These are phyloP conservation scores for Villa cingulata DNA, from an alignment of 2,888 invertebrate genomes.

Conservation along the genomic window DNA sequence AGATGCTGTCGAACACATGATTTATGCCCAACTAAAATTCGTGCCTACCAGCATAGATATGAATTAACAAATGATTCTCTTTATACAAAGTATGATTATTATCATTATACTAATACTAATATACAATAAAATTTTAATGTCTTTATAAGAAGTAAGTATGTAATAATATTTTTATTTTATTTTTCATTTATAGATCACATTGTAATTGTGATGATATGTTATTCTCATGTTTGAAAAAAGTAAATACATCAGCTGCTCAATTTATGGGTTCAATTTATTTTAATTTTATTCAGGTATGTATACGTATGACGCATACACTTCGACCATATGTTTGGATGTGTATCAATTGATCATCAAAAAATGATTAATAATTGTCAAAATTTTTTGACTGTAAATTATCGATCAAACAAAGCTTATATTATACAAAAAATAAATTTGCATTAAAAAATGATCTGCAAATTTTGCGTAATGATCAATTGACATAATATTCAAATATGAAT, in stretches of 20 bases:
- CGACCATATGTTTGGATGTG: too few species aligned
- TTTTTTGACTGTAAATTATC: too few species aligned
- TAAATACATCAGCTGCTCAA: slow-evolving; percentile 56
- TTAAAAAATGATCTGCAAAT: too few species aligned
- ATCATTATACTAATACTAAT: too few species aligned
- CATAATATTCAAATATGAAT: too few species aligned
- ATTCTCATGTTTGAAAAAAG: slow-evolving; percentile 63
- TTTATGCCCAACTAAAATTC: slow-evolving; percentile 71
- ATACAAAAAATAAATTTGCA: too few species aligned
- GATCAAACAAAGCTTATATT: too few species aligned
- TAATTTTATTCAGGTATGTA: slow-evolving; percentile 55
- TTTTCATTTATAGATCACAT: slow-evolving; percentile 47
- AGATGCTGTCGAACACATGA: slow-evolving; percentile 83
- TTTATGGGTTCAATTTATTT: slow-evolving; percentile 75
- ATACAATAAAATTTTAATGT: background rate
- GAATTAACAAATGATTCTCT: slow-evolving; percentile 71
- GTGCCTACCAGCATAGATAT: slow-evolving; percentile 45
- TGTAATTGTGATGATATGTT: slow-evolving; percentile 77
- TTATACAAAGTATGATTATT: slow-evolving; percentile 67
- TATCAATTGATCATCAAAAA: too few species aligned
- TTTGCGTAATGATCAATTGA: background rate
- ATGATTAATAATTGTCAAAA: too few species aligned
- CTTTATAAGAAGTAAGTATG: background rate
- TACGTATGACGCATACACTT: too few species aligned
- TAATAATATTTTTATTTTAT: too few species aligned